Percentiles rank a stretch among this genome's conserved stretches.
Conservation (phyloP, 2,888 invertebrate genomes). For the Laothoe populi region DNA sequence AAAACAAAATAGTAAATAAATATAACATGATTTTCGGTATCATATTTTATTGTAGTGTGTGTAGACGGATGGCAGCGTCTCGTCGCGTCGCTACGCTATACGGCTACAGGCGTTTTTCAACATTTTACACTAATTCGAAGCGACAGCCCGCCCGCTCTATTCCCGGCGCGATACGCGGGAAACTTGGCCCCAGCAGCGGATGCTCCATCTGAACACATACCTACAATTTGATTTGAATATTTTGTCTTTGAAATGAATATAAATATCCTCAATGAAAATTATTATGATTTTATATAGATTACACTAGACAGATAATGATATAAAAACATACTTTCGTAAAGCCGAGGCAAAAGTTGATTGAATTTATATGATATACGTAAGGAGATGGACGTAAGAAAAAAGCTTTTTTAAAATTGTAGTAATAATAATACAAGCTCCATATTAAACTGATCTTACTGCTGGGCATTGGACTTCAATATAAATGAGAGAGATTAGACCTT, state of each 20-base stretch:
- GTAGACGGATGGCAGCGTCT: conserved; percentile 36
- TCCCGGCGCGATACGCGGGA: conserved; percentile 61
- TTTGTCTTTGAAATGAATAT: conserved; percentile 26
- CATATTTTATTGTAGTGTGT: neutral
- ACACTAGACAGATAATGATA: neutral
- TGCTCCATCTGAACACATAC: conserved; percentile 48
- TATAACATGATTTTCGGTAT: neutral
- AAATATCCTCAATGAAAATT: conserved; percentile 33
- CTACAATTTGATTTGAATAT: conserved; percentile 31
- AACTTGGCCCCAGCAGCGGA: conserved; percentile 48
- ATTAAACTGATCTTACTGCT: too few species aligned
- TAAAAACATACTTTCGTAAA: neutral
- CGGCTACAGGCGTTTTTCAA: conserved; percentile 69
- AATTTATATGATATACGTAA: too few species aligned
- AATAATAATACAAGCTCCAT: too few species aligned
- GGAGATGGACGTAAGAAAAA: too few species aligned
- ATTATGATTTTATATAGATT: neutral
- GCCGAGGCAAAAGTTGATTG: neutral
- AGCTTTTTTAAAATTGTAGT: too few species aligned
- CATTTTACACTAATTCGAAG: conserved; percentile 78
- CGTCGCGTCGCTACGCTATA: conserved; percentile 44
- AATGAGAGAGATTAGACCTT: too few species aligned
- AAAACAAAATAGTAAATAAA: neutral
- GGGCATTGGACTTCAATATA: too few species aligned
- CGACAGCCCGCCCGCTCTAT: conserved; percentile 78